phyloP scores from a whole-genome alignment of 2,888 invertebrate species.

The Acholoe squamosa region DNA sequence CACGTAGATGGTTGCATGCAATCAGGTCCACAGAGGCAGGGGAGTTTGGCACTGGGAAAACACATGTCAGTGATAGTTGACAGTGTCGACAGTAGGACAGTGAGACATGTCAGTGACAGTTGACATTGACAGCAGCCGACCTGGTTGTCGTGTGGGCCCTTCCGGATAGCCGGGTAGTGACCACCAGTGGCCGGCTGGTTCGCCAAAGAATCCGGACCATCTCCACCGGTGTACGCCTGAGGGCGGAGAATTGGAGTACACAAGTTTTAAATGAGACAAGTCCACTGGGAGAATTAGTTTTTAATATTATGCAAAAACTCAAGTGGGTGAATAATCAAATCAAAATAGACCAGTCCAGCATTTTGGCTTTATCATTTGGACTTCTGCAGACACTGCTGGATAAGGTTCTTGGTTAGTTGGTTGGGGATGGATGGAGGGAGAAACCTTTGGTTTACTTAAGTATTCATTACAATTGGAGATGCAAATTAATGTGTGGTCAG shows the following conservation, averaged over 20 bases:
- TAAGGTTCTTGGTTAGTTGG: too few relatives aligned
- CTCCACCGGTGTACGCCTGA: slow-evolving; percentile 28
- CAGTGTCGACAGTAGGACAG: not conserved
- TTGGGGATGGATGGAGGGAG: too few relatives aligned
- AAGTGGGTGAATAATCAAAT: too few relatives aligned
- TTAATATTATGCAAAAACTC: too few relatives aligned
- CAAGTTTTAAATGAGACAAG: not conserved
- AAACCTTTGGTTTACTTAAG: too few relatives aligned
- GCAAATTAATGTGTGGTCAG: too few relatives aligned
- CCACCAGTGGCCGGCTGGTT: slow-evolving; percentile 53
- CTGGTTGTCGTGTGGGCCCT: slow-evolving; percentile 54
- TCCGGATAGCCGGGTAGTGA: slow-evolving; percentile 43
- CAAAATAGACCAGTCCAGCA: too few relatives aligned
- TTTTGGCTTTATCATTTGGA: too few relatives aligned
- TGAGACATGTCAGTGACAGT: not conserved
- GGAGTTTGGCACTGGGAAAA: not conserved
- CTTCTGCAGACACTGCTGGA: too few relatives aligned
- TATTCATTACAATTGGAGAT: too few relatives aligned
- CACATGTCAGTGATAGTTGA: not conserved
- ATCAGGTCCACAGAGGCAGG: not conserved
- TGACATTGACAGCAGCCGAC: slow-evolving; percentile 56
- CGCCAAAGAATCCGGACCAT: not conserved
- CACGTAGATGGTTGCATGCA: not conserved
- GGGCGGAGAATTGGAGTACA: slow-evolving; percentile 41
- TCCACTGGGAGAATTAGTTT: too few relatives aligned